phyloP scores from a whole-genome alignment of 2,113 vertebrate genomes.

The Prochilodus magdalenae region DNA sequence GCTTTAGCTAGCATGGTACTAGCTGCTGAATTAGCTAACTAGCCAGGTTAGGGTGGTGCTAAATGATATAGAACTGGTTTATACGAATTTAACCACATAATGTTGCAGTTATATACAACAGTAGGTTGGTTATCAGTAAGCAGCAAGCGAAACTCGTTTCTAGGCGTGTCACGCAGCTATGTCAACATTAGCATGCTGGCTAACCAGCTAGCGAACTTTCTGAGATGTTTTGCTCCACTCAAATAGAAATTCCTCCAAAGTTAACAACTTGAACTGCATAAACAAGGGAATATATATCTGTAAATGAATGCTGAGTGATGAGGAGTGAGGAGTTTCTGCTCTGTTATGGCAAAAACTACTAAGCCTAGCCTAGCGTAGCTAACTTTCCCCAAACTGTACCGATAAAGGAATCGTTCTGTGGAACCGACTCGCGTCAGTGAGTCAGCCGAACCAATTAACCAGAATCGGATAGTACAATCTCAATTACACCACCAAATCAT shows the following conservation, averaged over 20 bases:
- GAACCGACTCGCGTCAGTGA: not conserved
- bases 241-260: not conserved
- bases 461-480: not conserved
- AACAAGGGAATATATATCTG: not conserved
- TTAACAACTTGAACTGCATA: not conserved
- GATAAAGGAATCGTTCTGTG: not conserved
- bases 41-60: not conserved
- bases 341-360: not conserved
- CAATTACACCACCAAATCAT: no score
- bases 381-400: constrained; percentile 37
- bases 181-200: not conserved
- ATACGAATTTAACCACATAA: not conserved
- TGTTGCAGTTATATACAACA: not conserved
- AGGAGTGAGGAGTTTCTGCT: not conserved
- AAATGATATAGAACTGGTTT: not conserved
- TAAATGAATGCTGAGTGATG: not conserved
- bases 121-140: not conserved
- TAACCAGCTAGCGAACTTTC: not conserved
- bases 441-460: not conserved
- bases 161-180: constrained; percentile 45
- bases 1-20: not conserved
- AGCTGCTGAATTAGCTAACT: not conserved
- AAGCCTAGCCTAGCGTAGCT: not conserved
- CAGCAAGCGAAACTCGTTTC: not conserved
- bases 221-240: not conserved